phyloP scores from a whole-genome alignment of 2,797 vertebrate genomes.

The Siniperca undulata region DNA sequence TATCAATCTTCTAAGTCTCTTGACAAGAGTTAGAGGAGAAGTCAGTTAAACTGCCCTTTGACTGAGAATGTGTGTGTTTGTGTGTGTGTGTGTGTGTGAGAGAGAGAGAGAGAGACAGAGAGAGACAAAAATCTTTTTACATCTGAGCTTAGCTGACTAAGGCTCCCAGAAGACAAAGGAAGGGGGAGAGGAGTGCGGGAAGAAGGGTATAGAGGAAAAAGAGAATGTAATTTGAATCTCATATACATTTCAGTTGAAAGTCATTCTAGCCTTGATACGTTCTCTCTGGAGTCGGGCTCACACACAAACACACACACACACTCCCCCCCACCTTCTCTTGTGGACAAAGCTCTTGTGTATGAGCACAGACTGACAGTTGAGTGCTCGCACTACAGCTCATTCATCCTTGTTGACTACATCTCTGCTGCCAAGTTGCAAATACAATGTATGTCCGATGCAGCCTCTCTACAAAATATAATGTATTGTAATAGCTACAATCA shows the following conservation, averaged over 20 bases:
- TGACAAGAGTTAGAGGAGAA: too few relatives aligned
- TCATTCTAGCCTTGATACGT: conserved; percentile 84
- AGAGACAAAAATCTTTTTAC: conserved; percentile 66
- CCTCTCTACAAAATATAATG: conserved; percentile 57
- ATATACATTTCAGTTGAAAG: conserved; percentile 89
- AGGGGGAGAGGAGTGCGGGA: conserved; percentile 51
- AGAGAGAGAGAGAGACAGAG: conserved; percentile 29
- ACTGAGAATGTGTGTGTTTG: conserved; percentile 15
- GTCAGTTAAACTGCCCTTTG: conserved; percentile 13
- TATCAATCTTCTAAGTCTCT: too few relatives aligned
- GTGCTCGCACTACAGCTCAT: conserved; percentile 73
- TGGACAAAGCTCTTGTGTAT: conserved; percentile 74
- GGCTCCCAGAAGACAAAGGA: conserved; percentile 80
- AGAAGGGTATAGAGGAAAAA: conserved; percentile 70
- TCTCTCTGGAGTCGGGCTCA: conserved; percentile 77
- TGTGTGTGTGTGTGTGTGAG: background rate
- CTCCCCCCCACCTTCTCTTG: conserved; percentile 24
- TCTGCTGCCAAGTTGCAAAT: conserved; percentile 69
- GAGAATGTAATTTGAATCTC: conserved; percentile 84
- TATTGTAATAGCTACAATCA: conserved; percentile 49
- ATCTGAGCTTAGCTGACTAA: conserved; percentile 80
- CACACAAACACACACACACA: conserved; percentile 16
- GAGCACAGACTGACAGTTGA: conserved; percentile 81
- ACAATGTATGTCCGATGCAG: conserved; percentile 68
- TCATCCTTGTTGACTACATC: conserved; percentile 77